Evolutionary conservation across 2,797 vertebrate genomes (phyloP), one percentile per base, ranked within the genome.

Genomic region (Bradypodion pumilum): DNA sequence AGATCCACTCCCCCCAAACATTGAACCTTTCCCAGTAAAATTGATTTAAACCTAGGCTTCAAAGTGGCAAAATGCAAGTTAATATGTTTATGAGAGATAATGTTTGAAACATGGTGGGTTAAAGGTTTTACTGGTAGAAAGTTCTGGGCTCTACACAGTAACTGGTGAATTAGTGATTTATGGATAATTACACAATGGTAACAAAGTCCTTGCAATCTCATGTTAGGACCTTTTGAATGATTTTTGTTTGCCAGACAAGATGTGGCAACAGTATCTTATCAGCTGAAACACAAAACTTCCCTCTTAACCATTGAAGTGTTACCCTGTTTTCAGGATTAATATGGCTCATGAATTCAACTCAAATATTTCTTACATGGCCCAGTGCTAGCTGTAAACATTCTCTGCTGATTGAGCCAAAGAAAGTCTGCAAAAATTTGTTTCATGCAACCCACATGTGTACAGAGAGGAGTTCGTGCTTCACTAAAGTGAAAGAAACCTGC

Each of bases 161-260:
- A 25, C 19, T 65, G 60, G 0, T 0, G 0, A 59, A 2, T 4
- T 35, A 68, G 21, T 49, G 35, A 72, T 37, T 80, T 37, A 63
- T 74, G 16, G 42, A 10, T 60, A 29, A 29, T 73, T 88, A 74
- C 83, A 84, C 63, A 89, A 90, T 37, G 65, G 74, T 0, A 13
- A 21, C 77, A 25, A 88, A 91, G 88, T 90, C 82, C 69, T 32
- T 32, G 79, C 3, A 1, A 76, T 92, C 75, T 74, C 81, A 44
- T 85, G 49, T 65, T 37, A 46, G 60, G 19, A 6, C 3, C 78
- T 80, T 78, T 85, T 63, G 0, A 0, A 49, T 40, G 4, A 15
- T 56, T 56, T 56, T 0, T 72, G 74, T 88, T 62, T 70, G 60
- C 25, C 59, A 46, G 27, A 29, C 0, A 0, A 60, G 13, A 63